Evolutionary conservation across 2,888 invertebrate species (phyloP).

Genomic region (Cabera pusaria): DNA sequence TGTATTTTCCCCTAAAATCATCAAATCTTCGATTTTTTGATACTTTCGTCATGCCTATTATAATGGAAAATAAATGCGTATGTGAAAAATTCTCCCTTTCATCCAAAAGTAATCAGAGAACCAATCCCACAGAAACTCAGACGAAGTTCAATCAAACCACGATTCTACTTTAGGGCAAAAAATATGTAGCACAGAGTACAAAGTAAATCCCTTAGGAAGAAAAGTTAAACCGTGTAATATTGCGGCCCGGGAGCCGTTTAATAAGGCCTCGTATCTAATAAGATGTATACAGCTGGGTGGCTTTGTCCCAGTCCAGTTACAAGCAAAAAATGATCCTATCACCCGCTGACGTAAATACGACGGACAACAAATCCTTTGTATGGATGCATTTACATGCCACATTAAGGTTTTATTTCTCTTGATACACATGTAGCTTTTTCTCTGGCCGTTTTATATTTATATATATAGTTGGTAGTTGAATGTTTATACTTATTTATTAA

Average conservation of each 20-base stretch:
- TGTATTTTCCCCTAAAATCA: no score
- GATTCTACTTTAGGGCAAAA: constrained; percentile 13
- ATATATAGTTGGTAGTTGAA: no score
- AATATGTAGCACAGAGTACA: constrained; percentile 10
- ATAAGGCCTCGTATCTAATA: constrained; percentile 32
- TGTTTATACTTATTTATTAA: no score
- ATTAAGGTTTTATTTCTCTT: no score
- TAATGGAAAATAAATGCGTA: no score
- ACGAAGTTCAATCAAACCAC: constrained; percentile 3
- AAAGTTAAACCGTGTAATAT: constrained; percentile 22
- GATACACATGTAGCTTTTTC: no score
- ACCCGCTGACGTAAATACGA: constrained; percentile 4
- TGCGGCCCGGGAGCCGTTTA: constrained; percentile 25
- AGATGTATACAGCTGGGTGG: constrained; percentile 20
- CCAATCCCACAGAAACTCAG: constrained; percentile 4
- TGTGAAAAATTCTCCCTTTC: no score
- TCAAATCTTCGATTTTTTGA: no score
- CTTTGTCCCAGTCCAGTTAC: constrained; percentile 20
- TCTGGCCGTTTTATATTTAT: no score
- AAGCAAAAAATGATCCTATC: constrained; percentile 1
- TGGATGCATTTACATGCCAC: background rate
- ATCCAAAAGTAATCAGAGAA: no score
- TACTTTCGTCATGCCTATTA: no score
- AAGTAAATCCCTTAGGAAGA: constrained; percentile 20
- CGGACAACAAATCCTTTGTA: background rate